Evolutionary conservation across 2,797 vertebrate genomes (phyloP).

Genomic region (Anableps anableps): DNA sequence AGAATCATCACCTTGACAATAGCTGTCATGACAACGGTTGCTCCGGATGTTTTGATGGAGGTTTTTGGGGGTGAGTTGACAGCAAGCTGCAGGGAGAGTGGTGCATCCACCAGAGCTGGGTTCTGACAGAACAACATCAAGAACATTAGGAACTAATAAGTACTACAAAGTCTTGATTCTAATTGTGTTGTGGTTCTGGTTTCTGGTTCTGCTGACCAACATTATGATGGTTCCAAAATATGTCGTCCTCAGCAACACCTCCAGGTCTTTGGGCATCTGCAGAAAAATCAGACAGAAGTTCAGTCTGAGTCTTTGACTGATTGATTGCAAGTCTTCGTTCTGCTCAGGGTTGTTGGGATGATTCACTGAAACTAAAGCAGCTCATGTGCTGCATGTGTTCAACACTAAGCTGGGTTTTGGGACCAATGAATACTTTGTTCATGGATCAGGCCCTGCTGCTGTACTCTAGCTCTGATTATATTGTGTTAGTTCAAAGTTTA

Average conservation of each 20-base stretch:
- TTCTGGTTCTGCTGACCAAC: constrained; percentile 79
- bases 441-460: no score
- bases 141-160: background rate
- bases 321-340: background rate
- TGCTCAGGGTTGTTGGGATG: no score
- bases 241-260: constrained; percentile 90
- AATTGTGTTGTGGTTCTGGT: background rate
- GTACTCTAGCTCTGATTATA: no score
- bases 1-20: constrained; percentile 85
- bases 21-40: constrained; percentile 84
- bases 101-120: constrained; percentile 85
- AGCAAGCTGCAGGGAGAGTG: constrained; percentile 84
- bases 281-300: constrained; percentile 1
- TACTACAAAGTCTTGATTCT: background rate
- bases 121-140: constrained; percentile 74
- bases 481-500: no score
- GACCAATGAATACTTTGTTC: no score
- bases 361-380: no score
- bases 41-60: constrained; percentile 88
- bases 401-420: no score
- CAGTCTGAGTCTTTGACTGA: background rate
- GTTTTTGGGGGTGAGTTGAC: constrained; percentile 86
- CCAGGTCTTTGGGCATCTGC: constrained; percentile 92
- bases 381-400: no score
- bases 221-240: constrained; percentile 92